Percentiles rank a stretch among this genome's conserved stretches.
These are phyloP conservation scores for Lepidonotus clava DNA, from an alignment of 2,888 invertebrate genomes.

Conservation along the genomic window DNA sequence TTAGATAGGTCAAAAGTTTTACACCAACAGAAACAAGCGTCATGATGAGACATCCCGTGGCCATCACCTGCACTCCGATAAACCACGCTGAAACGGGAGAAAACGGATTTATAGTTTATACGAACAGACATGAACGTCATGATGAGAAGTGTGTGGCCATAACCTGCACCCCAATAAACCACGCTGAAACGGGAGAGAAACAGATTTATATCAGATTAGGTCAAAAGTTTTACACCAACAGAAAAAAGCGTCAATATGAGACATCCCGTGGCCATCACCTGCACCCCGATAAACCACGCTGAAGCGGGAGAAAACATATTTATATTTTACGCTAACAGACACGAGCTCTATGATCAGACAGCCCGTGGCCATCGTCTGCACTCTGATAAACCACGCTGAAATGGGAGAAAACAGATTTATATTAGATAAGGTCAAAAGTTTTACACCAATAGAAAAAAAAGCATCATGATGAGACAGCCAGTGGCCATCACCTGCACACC, in stretches of 20 bases:
- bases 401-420: too few relatives aligned
- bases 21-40: slow-evolving; percentile 60
- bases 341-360: slow-evolving; percentile 85
- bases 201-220: not conserved
- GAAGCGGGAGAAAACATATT: too few relatives aligned
- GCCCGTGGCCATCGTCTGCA: slow-evolving; percentile 94
- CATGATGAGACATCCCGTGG: slow-evolving; percentile 90
- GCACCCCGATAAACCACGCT: too few relatives aligned
- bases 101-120: not conserved
- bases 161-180: slow-evolving; percentile 95
- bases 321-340: too few relatives aligned
- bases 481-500: slow-evolving; percentile 96
- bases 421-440: not conserved
- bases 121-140: slow-evolving; percentile 77
- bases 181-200: slow-evolving; percentile 89
- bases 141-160: slow-evolving; percentile 92
- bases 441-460: slow-evolving; percentile 55
- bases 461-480: slow-evolving; percentile 87
- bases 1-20: too few relatives aligned
- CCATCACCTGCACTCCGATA: slow-evolving; percentile 95
- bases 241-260: not conserved
- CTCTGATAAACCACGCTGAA: slow-evolving; percentile 93
- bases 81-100: slow-evolving; percentile 92
- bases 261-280: not conserved
- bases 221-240: not conserved